Evolutionary conservation across 2,888 invertebrate genomes (phyloP).

Genomic region (Drosophila atripex): DNA sequence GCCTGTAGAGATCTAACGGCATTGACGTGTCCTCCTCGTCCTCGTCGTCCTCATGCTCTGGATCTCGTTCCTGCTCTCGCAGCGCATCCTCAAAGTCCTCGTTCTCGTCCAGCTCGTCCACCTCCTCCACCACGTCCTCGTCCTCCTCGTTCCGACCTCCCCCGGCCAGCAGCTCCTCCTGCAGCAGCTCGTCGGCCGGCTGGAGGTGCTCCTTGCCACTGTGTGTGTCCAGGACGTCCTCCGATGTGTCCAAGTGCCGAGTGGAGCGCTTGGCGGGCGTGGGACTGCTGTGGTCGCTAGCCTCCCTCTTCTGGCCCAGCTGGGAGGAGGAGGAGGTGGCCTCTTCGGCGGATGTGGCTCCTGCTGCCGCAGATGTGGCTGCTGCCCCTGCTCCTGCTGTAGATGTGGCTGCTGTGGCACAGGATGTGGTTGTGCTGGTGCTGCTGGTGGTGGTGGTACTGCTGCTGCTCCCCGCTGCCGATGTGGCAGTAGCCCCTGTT

Average conservation of each 20-base stretch:
- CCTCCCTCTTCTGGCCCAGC: slow-evolving; percentile 74
- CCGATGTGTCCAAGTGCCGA: slow-evolving; percentile 8
- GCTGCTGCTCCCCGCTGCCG: slow-evolving; percentile 56
- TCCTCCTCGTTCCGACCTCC: slow-evolving; percentile 16
- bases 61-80: slow-evolving; percentile 17
- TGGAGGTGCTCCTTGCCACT: slow-evolving; percentile 1
- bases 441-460: slow-evolving; percentile 53
- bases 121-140: slow-evolving; percentile 34
- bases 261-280: slow-evolving; percentile 77
- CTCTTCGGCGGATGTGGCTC: slow-evolving; percentile 56
- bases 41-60: slow-evolving; percentile 46
- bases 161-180: slow-evolving; percentile 19
- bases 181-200: slow-evolving; percentile 25
- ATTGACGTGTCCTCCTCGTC: slow-evolving; percentile 75
- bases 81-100: slow-evolving; percentile 27
- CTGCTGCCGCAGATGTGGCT: slow-evolving; percentile 42
- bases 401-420: slow-evolving; percentile 60
- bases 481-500: slow-evolving; percentile 41
- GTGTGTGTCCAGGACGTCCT: slow-evolving; percentile 1
- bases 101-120: slow-evolving; percentile 30
- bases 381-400: slow-evolving; percentile 40
- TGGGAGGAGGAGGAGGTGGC: slow-evolving; percentile 34
- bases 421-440: slow-evolving; percentile 67
- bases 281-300: slow-evolving; percentile 81
- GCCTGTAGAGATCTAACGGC: slow-evolving; percentile 84